Evolutionary conservation across 2,113 vertebrate species (phyloP).

Genomic region (Prinia subflava): DNA sequence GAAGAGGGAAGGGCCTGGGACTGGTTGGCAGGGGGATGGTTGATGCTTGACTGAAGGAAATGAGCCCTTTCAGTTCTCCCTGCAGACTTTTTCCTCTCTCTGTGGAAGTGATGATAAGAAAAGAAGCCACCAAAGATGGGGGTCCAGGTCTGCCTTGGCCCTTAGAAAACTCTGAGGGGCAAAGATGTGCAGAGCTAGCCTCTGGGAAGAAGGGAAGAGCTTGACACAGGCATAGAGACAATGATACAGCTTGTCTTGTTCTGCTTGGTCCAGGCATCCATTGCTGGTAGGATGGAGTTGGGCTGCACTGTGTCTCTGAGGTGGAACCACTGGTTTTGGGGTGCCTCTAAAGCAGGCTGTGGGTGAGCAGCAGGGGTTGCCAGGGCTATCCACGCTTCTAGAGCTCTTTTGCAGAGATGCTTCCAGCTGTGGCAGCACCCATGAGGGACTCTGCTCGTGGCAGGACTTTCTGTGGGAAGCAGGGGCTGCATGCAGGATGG

Average conservation of each 20-base stretch:
- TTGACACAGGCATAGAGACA: not conserved
- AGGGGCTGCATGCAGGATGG: not conserved
- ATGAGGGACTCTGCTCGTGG: not conserved
- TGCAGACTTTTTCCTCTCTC: not conserved
- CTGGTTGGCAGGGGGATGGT: not conserved
- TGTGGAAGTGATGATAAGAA: not conserved
- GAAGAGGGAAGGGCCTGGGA: not conserved
- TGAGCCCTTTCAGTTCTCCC: not conserved
- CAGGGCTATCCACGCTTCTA: rapidly evolving
- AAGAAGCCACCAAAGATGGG: not conserved
- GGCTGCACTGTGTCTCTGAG: not conserved
- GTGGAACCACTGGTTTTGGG: not conserved
- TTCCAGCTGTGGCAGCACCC: not conserved
- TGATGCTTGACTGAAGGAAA: not conserved
- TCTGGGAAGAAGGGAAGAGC: not conserved
- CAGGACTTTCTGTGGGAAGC: not conserved
- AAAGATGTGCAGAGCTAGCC: not conserved
- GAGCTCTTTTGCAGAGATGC: not conserved
- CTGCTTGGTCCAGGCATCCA: not conserved
- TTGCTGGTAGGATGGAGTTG: not conserved
- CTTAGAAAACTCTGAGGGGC: not conserved
- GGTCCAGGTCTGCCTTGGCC: not conserved
- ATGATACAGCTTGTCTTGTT: not conserved
- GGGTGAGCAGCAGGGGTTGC: not conserved
- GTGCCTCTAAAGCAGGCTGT: not conserved